A percentile compares a stretch with the other conserved stretches of the same genome.
Conservation (phyloP, 1,140 invertebrate species). For the Heliconius congener region DNA sequence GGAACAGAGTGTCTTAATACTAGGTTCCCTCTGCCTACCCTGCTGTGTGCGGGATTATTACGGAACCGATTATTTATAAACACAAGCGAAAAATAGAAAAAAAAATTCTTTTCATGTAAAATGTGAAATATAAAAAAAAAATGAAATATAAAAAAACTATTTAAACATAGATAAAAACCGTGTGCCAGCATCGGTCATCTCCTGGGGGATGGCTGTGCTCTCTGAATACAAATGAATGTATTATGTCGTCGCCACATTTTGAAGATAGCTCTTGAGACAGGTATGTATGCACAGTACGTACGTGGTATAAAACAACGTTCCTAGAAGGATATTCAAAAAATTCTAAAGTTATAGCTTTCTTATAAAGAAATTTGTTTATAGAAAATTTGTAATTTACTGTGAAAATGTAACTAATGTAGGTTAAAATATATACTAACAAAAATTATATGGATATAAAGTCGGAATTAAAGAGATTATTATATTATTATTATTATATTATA, state of each 20-base stretch:
- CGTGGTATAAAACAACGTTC: not conserved
- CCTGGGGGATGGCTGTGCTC: not conserved
- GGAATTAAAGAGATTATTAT: no score
- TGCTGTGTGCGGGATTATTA: no score
- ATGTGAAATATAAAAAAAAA: not conserved
- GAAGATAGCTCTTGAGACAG: slow-evolving; percentile 5
- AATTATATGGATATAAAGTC: no score
- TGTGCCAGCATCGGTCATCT: not conserved
- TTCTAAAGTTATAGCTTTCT: not conserved
- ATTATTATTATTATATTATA: no score
- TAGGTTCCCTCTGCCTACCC: no score
- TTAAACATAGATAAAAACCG: not conserved
- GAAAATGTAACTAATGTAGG: no score
- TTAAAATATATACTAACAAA: no score
- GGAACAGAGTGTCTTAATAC: no score
- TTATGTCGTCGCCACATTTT: slow-evolving; percentile 12
- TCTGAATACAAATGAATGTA: slow-evolving; percentile 1
- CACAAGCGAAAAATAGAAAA: not conserved
- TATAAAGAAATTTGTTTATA: no score
- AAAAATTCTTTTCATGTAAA: not conserved
- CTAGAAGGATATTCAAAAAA: not conserved
- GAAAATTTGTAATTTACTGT: no score
- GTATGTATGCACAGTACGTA: not conserved
- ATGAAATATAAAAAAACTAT: not conserved
- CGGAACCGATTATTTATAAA: no score